A percentile compares a stretch with the other conserved stretches of the same genome.
These are phyloP conservation scores for Erpobdella octoculata DNA, from an alignment of 2,888 invertebrate species.

Conservation along the genomic window DNA sequence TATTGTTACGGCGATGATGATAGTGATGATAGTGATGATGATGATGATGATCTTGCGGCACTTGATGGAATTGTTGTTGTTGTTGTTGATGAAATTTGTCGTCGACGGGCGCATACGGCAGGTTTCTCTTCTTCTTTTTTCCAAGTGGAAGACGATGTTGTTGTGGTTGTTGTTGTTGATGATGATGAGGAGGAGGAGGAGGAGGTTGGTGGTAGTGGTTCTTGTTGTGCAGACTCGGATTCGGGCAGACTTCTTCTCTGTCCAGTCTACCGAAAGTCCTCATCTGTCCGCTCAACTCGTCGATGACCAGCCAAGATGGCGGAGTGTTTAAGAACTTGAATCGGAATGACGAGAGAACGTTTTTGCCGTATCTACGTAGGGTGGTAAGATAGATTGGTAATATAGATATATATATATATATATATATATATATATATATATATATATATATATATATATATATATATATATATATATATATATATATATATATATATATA, in stretches of 20 bases:
- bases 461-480: no score
- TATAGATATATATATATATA: background rate
- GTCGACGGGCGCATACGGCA: no score
- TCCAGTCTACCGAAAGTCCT: slow-evolving; percentile 32
- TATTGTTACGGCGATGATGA: slow-evolving; percentile 31
- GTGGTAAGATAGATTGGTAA: background rate
- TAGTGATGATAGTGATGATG: slow-evolving; percentile 31
- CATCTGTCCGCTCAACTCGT: slow-evolving; percentile 32
- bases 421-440: no score
- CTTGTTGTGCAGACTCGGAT: background rate
- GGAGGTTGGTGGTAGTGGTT: no score
- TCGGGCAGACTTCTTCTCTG: slow-evolving; percentile 35
- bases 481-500: no score
- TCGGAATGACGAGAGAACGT: slow-evolving; percentile 23
- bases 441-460: no score
- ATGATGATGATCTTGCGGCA: slow-evolving; percentile 28
- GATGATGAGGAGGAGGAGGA: no score
- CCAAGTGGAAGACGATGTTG: background rate
- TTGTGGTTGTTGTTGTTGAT: no score
- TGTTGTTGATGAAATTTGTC: background rate
- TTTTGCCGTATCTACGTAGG: slow-evolving; percentile 5
- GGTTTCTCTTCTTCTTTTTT: no score
- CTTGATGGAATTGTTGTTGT: slow-evolving; percentile 28
- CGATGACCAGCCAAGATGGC: slow-evolving; percentile 30
- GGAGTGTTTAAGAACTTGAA: slow-evolving; percentile 36